Evolutionary conservation across 2,113 vertebrate genomes (phyloP).

Genomic region (Silurus asotus): DNA sequence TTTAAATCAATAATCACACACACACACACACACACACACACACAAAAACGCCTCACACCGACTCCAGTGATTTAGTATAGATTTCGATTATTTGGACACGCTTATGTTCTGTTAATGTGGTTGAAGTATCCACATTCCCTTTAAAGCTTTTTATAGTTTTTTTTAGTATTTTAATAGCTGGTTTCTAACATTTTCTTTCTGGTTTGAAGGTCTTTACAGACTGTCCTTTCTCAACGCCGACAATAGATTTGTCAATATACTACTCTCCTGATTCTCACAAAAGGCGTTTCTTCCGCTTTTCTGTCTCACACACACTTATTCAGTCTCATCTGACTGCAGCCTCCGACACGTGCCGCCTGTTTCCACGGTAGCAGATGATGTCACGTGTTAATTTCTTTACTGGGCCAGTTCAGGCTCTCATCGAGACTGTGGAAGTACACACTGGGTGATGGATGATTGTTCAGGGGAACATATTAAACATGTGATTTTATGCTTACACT

Average conservation of each 20-base stretch:
- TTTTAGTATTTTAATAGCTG: not conserved
- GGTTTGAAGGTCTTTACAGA: conserved; percentile 16
- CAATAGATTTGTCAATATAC: conserved; percentile 30
- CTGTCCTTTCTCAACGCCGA: not conserved
- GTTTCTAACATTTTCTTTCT: conserved; percentile 16
- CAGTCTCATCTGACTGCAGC: conserved; percentile 39
- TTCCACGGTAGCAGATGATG: conserved; percentile 76
- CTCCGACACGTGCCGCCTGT: conserved; percentile 67
- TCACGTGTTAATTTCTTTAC: conserved; percentile 56
- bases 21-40: not conserved
- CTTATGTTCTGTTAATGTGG: not conserved
- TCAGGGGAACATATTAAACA: not conserved
- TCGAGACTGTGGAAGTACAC: conserved; percentile 18
- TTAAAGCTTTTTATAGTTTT: not conserved
- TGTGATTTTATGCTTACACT: not conserved
- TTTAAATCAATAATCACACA: not conserved
- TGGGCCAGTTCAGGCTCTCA: conserved; percentile 41
- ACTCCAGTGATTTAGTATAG: not conserved
- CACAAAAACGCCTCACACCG: not conserved
- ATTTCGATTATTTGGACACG: not conserved
- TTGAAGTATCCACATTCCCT: not conserved
- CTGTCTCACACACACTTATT: conserved; percentile 31
- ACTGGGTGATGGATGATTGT: conserved; percentile 18
- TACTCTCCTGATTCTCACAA: not conserved
- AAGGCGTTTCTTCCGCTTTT: not conserved